Percentiles rank a stretch among this genome's conserved stretches.
These are phyloP conservation scores for Acanthosepion lycidas DNA, from an alignment of 2,888 invertebrate species.

Conservation along the genomic window DNA sequence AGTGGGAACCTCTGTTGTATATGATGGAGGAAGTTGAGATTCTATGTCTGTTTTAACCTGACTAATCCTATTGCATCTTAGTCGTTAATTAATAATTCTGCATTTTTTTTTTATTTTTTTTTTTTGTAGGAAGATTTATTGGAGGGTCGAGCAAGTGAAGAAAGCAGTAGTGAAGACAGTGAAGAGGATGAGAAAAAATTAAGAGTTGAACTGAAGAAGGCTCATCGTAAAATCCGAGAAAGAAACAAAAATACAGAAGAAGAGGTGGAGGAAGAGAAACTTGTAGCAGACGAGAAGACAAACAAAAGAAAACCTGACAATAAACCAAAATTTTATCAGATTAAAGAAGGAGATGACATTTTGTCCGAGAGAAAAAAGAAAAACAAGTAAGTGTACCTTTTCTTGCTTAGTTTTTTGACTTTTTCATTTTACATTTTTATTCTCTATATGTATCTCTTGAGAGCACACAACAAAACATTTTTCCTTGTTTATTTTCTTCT, in stretches of 20 bases:
- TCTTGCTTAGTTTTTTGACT: neutral
- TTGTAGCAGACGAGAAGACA: conserved; percentile 70
- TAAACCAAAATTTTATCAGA: conserved; percentile 79
- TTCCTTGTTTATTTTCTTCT: too few species aligned
- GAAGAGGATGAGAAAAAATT: conserved; percentile 65
- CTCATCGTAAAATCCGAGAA: conserved; percentile 79
- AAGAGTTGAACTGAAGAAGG: conserved; percentile 83
- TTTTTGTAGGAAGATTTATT: conserved; percentile 52
- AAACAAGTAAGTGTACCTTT: conserved; percentile 51
- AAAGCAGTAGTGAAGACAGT: conserved; percentile 79
- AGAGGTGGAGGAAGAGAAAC: conserved; percentile 71
- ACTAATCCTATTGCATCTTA: neutral
- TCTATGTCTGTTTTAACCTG: too few species aligned
- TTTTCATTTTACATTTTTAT: neutral
- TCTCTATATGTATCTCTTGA: too few species aligned
- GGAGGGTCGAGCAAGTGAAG: conserved; percentile 59
- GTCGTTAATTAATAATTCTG: neutral
- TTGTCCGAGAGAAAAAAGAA: conserved; percentile 56
- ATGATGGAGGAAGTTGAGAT: too few species aligned
- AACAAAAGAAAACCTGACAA: conserved; percentile 48
- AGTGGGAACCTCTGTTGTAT: too few species aligned
- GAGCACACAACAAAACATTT: too few species aligned
- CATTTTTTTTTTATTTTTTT: neutral
- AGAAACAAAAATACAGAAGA: conserved; percentile 75
- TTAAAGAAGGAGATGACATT: conserved; percentile 79